Conservation (phyloP, 2,113 vertebrate genomes). For the Petrocephalus zakoni region DNA sequence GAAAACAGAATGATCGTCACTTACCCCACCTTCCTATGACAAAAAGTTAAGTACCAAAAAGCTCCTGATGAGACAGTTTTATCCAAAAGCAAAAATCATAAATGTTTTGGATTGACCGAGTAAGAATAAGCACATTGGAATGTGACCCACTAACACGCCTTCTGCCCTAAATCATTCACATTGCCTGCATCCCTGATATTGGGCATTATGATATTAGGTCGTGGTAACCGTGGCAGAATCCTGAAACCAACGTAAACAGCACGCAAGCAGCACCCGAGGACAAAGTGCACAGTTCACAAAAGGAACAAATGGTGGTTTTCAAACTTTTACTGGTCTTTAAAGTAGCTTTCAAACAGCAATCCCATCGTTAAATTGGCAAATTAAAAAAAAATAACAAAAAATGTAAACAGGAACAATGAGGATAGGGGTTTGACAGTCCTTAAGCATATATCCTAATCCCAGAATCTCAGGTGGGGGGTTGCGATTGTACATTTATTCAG, state of each 20-base stretch:
- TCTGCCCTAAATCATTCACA: neutral
- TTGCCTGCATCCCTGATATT: neutral
- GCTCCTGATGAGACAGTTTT: neutral
- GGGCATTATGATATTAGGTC: neutral
- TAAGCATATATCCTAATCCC: slow-evolving; percentile 10
- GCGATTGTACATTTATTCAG: slow-evolving; percentile 36
- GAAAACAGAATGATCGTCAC: neutral
- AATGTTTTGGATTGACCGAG: neutral
- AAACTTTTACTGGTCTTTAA: slow-evolving; percentile 68
- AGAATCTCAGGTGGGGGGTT: neutral
- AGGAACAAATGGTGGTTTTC: slow-evolving; percentile 11
- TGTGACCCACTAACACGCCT: neutral
- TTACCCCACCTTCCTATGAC: neutral
- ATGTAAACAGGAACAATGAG: slow-evolving; percentile 27
- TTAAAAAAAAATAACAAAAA: neutral
- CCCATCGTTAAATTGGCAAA: slow-evolving; percentile 38
- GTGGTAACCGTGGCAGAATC: neutral
- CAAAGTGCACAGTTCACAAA: neutral
- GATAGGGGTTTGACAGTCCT: slow-evolving; percentile 8
- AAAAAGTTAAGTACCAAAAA: neutral
- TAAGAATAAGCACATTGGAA: neutral
- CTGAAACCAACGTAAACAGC: neutral
- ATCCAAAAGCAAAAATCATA: neutral
- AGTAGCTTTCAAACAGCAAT: slow-evolving; percentile 59
- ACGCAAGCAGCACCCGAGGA: neutral